phyloP scores from a whole-genome alignment of 2,888 invertebrate genomes.

The Oscheius myriophilus region DNA sequence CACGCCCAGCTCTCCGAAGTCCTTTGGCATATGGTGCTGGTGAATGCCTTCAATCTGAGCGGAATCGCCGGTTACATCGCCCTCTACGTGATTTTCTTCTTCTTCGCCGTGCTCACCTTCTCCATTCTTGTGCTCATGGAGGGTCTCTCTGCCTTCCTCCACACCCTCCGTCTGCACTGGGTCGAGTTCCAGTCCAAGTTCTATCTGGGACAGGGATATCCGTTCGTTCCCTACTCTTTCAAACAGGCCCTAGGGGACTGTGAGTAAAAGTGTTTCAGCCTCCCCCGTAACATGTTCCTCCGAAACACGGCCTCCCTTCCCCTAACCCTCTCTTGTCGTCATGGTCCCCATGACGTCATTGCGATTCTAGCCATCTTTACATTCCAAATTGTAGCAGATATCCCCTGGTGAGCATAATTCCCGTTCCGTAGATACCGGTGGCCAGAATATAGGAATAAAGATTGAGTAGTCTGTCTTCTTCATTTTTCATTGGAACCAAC shows the following conservation, averaged over 20 bases:
- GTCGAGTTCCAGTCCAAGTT: conserved; percentile 99
- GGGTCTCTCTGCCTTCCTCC: conserved; percentile 96
- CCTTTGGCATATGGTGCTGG: conserved; percentile 68
- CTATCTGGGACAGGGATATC: conserved; percentile 88
- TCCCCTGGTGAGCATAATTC: too few relatives aligned
- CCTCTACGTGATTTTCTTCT: conserved; percentile 79
- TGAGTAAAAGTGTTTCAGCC: conserved; percentile 25
- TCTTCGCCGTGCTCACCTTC: conserved; percentile 89
- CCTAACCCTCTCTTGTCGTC: conserved; percentile 2
- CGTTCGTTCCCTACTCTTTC: conserved; percentile 93
- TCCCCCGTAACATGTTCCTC: conserved; percentile 13
- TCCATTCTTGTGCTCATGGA: conserved; percentile 98
- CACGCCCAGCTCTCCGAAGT: conserved; percentile 69
- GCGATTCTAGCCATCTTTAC: too few relatives aligned
- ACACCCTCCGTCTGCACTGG: conserved; percentile 69
- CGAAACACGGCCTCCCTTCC: background rate
- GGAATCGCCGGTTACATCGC: conserved; percentile 42
- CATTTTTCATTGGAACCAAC: too few relatives aligned
- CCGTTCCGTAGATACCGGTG: too few relatives aligned
- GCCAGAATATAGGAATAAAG: too few relatives aligned
- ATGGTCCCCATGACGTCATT: too few relatives aligned
- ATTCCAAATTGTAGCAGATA: too few relatives aligned
- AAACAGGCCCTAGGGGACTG: conserved; percentile 73
- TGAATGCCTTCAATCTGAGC: conserved; percentile 49
- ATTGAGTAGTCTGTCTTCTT: too few relatives aligned